Base-by-base conservation (phyloP, 2,888 invertebrate species). In the Allophyes oxyacanthae region DNA sequence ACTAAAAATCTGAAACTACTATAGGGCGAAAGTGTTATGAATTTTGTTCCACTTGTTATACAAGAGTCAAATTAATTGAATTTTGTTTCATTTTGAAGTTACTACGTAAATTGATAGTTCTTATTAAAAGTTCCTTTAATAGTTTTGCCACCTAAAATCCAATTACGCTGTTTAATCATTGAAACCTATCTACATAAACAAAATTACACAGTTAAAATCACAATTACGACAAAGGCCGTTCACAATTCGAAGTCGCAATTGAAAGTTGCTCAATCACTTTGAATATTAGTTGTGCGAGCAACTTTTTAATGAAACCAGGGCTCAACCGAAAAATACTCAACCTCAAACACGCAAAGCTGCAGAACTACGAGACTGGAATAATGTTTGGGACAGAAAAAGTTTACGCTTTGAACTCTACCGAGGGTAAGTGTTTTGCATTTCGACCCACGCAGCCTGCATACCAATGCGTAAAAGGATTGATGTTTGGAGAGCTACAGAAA, bases 361-460 rank as follows among this genome's bases (percentile, higher is more conserved):
- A 86, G 81, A 90, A 88, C 90, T 91, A 92, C 92, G 92, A 89
- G 92, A 92, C 91, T 84, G 88, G 92, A 92, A 92, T 92, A 91
- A 91, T 89, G 88, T 88, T 85, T 87, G 90, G 89, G 88, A 90
- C 90, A 88, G 90, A 92, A 92, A 92, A 92, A 90, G 86, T 91
- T 92, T 90, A 88, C 86, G 91, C 90, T 92, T 90, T 91, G 91
- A 91, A 91, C 91, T 89, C 88, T 89, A 83, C 87, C 84, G 85
- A 85, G 91, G 90, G 90, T 91, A 91, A 92, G 92, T 92, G 91
- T 92, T 92, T 92, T 92, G 92, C 92, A 92, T 92, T 91, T 90
- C 85, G 86, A 82, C 82, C 79, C 84, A 87, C 91, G 87, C 82
- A 75, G 79, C 86, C 89, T 86, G 91, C 91, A 92, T 92, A 91